Evolutionary conservation across 1,140 invertebrate species (phyloP).

Genomic region (Bactericera cockerelli): DNA sequence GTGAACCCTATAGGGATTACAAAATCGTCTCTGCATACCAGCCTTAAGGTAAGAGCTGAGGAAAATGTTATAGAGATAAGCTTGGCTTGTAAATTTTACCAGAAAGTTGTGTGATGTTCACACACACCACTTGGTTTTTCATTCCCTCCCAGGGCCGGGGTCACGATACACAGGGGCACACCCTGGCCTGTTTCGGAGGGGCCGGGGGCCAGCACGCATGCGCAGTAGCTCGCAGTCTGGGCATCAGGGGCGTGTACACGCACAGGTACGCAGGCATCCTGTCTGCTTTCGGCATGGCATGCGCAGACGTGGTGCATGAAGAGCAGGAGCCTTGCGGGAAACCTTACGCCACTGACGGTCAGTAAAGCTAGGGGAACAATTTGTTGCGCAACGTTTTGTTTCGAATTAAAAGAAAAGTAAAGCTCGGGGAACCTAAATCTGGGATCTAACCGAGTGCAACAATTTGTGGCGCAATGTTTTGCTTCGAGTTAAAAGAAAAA

Average conservation of each 20-base stretch:
- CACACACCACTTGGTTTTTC: too few relatives aligned
- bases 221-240: conserved; percentile 78
- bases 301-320: conserved; percentile 95
- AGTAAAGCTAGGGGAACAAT: neutral
- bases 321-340: conserved; percentile 72
- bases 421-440: too few relatives aligned
- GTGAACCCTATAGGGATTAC: too few relatives aligned
- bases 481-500: too few relatives aligned
- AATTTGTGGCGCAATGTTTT: too few relatives aligned
- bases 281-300: conserved; percentile 94
- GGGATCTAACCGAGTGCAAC: too few relatives aligned
- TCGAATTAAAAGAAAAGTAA: too few relatives aligned
- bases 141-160: conserved; percentile 85
- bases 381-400: neutral
- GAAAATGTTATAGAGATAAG: too few relatives aligned
- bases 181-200: conserved; percentile 93
- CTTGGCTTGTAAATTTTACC: too few relatives aligned
- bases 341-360: conserved; percentile 34
- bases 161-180: conserved; percentile 82
- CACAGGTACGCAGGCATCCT: conserved; percentile 94
- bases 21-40: too few relatives aligned
- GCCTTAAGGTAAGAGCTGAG: too few relatives aligned
- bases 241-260: conserved; percentile 72
- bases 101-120: too few relatives aligned
- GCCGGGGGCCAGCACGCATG: conserved; percentile 98